phyloP scores from a whole-genome alignment of 2,113 vertebrate species.

The Ophiodon elongatus region DNA sequence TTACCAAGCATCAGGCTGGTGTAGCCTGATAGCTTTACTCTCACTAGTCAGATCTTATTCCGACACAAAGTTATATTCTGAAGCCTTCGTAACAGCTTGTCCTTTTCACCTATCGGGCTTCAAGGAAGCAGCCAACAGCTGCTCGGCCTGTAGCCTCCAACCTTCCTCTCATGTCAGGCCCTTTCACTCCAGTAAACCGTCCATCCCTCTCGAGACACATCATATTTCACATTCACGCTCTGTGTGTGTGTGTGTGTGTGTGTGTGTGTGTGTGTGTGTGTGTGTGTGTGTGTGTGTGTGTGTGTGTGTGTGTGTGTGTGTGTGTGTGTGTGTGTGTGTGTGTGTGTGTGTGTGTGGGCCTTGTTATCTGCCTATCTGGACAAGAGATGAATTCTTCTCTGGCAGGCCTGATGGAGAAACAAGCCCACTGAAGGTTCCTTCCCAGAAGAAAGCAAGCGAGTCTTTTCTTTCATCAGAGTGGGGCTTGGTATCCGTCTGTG shows the following conservation, averaged over 20 bases:
- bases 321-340: neutral
- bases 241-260: constrained; percentile 40
- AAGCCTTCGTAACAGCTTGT: constrained; percentile 11
- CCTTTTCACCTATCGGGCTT: constrained; percentile 16
- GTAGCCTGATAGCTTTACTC: constrained; percentile 2
- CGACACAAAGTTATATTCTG: constrained; percentile 19
- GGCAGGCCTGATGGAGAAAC: constrained; percentile 57
- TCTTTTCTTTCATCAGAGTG: neutral
- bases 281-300: too few species aligned
- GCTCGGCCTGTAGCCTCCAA: constrained; percentile 27
- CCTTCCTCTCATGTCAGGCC: constrained; percentile 17
- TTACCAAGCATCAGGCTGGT: neutral
- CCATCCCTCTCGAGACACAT: constrained; percentile 51
- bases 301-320: constrained; percentile 34
- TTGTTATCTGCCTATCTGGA: constrained; percentile 58
- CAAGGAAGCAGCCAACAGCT: constrained; percentile 32
- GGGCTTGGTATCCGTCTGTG: neutral
- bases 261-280: neutral
- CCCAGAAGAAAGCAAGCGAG: constrained; percentile 13
- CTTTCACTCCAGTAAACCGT: constrained; percentile 47
- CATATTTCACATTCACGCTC: constrained; percentile 67
- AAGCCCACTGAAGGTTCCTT: constrained; percentile 29
- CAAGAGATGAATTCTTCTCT: constrained; percentile 52
- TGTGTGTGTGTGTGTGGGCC: neutral
- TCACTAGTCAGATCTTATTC: neutral